Evolutionary conservation across 2,113 vertebrate genomes (phyloP).

Genomic region (Phrynosoma platyrhinos): DNA sequence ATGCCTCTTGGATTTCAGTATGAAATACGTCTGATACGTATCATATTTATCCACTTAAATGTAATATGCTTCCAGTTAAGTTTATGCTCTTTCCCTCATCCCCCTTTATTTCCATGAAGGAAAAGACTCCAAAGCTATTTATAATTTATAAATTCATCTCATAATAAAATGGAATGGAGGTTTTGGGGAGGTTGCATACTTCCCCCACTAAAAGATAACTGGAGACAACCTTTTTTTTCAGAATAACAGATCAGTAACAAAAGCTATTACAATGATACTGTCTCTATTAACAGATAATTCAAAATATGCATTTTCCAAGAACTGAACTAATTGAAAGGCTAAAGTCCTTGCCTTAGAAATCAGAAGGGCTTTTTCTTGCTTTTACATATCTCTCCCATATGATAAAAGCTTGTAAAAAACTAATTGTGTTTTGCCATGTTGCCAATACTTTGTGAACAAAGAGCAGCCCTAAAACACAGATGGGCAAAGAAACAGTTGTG

Average conservation of each 20-base stretch:
- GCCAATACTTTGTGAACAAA: constrained; percentile 59
- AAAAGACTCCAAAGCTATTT: constrained; percentile 56
- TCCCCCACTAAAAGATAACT: constrained; percentile 56
- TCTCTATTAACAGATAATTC: constrained; percentile 61
- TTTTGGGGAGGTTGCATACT: constrained; percentile 42
- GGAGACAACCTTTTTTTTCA: not conserved
- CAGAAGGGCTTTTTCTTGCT: constrained; percentile 48
- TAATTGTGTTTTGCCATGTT: constrained; percentile 65
- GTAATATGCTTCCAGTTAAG: constrained; percentile 56
- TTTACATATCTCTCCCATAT: constrained; percentile 60
- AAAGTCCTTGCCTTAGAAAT: constrained; percentile 54
- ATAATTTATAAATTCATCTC: constrained; percentile 63
- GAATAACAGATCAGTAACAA: constrained; percentile 64
- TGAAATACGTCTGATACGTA: not conserved
- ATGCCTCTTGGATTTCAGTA: constrained; percentile 22
- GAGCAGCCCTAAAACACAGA: constrained; percentile 70
- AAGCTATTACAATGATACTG: constrained; percentile 55
- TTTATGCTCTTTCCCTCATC: constrained; percentile 36
- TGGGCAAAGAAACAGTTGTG: constrained; percentile 61
- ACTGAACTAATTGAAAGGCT: constrained; percentile 60
- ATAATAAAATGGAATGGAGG: constrained; percentile 49
- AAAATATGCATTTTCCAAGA: constrained; percentile 63
- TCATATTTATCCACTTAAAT: constrained; percentile 50
- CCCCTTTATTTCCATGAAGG: constrained; percentile 55
- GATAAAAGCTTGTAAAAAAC: constrained; percentile 71